Base-by-base conservation (phyloP, 2,888 invertebrate genomes). In the Campoplex capitator region DNA sequence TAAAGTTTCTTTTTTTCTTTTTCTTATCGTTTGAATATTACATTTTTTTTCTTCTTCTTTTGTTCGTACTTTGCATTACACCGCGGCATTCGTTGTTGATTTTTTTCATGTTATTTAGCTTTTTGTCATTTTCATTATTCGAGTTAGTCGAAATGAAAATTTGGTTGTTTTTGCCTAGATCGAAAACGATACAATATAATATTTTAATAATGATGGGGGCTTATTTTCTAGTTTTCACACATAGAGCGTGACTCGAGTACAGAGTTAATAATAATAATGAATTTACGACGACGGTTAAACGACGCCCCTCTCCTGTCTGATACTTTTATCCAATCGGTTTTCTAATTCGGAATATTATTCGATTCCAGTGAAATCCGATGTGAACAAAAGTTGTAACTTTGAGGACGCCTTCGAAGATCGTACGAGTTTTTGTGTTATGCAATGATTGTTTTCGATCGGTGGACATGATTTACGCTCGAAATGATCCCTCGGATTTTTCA, bases 191-290 rank as follows among this genome's bases (percentile, higher is more conserved):
- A 62, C 62, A 32, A 62, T 62, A 32, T 62, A 16, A 62, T 62
- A 62, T 62, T 62, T 3, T 51, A 51, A 51, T 51, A 51, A 71
- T 51, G 51, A 71, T 51, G 32, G 71, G 71, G 51, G 0, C 51
- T 71, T 71, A 71, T 32, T 32, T 51, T 16, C 71, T 71, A 71
- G 35, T 51, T 35, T 18, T 51, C 51, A 51, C 71, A 51, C 48
- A 51, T 48, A 51, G 51, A 71, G 51, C 48, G 71, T 35, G 48
- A 71, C 51, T 71, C 51, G 71, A 48, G 71, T 71, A 71, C 71
- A 71, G 51, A 71, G 51, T 68, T 71, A 71, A 71, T 48, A 71
- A 51, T 71, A 71, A 51, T 71, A 32, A 62, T 71, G 42, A 71
- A 71, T 48, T 71, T 51, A 71, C 71, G 71, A 71, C 71, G 71